These are phyloP conservation scores for Poicephalus meyeri DNA, from an alignment of 2,113 vertebrate genomes.

Conservation along the genomic window DNA sequence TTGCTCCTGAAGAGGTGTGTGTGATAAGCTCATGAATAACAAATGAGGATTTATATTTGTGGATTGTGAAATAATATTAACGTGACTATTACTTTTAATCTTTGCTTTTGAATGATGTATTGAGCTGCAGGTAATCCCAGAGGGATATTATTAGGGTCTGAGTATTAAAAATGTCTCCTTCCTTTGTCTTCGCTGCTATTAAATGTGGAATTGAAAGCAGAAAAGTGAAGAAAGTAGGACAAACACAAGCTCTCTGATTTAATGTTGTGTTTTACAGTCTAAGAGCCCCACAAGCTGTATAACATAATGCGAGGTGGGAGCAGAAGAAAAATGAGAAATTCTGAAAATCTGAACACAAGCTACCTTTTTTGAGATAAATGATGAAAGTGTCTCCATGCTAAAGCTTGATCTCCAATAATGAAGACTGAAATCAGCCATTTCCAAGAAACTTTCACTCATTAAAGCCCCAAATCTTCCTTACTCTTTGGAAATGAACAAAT, in stretches of 20 bases:
- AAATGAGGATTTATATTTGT: constrained; percentile 67
- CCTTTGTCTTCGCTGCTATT: constrained; percentile 44
- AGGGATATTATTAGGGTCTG: constrained; percentile 29
- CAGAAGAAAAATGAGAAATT: not conserved
- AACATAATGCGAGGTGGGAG: not conserved
- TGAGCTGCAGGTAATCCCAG: constrained; percentile 64
- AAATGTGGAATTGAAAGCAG: constrained; percentile 1
- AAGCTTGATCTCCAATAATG: not conserved
- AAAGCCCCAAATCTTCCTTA: not conserved
- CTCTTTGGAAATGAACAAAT: not conserved
- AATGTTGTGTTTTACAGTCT: constrained; percentile 20
- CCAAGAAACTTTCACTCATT: not conserved
- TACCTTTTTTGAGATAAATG: not conserved
- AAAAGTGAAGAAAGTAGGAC: constrained; percentile 12
- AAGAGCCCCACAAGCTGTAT: not conserved
- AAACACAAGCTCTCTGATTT: not conserved
- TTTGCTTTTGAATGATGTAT: constrained; percentile 50
- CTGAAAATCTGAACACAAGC: not conserved
- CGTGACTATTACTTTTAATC: constrained; percentile 66
- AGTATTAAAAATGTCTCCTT: constrained; percentile 37
- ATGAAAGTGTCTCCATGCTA: not conserved
- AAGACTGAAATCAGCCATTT: not conserved
- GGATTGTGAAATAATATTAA: constrained; percentile 60
- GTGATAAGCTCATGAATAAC: constrained; percentile 65
- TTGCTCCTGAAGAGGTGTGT: constrained; percentile 24